Conservation (phyloP, 1,140 invertebrate genomes). For the Zaprionus tsacasi region DNA sequence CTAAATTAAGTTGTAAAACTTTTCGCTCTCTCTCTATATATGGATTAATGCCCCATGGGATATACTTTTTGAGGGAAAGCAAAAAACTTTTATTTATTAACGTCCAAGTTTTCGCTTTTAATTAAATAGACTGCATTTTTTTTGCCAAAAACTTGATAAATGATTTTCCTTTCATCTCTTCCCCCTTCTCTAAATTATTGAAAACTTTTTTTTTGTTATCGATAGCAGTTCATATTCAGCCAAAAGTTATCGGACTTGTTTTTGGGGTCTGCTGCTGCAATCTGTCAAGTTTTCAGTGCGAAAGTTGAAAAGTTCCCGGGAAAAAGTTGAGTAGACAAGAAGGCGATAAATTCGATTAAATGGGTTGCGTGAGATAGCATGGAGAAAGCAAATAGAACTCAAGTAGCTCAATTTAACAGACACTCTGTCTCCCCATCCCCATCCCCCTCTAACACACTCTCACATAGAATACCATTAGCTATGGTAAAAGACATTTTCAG, state of each 20-base stretch:
- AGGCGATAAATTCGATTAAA: constrained; percentile 37
- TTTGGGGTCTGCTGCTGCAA: constrained; percentile 28
- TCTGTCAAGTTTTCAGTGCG: constrained; percentile 69
- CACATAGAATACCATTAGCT: constrained; percentile 32
- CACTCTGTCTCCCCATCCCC: constrained; percentile 14
- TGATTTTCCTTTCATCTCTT: constrained; percentile 40
- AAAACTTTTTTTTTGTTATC: constrained; percentile 57
- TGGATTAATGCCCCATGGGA: constrained; percentile 24
- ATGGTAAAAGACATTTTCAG: constrained; percentile 76
- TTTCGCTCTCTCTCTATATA: constrained; percentile 31
- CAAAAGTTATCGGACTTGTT: constrained; percentile 6
- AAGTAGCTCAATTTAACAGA: constrained; percentile 73
- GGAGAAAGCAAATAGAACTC: constrained; percentile 18
- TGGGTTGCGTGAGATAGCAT: constrained; percentile 1
- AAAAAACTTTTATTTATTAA: constrained; percentile 71
- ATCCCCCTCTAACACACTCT: no score
- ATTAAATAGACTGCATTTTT: constrained; percentile 73
- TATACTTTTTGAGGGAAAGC: background rate
- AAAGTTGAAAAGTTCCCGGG: constrained; percentile 54
- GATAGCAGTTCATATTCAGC: constrained; percentile 41
- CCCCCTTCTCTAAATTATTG: constrained; percentile 22
- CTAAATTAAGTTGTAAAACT: constrained; percentile 62
- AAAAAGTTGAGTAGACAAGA: constrained; percentile 57
- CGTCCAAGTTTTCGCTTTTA: constrained; percentile 69
- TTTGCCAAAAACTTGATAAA: constrained; percentile 64